phyloP scores from a whole-genome alignment of 1,140 invertebrate genomes.

The Papilio polytes region DNA sequence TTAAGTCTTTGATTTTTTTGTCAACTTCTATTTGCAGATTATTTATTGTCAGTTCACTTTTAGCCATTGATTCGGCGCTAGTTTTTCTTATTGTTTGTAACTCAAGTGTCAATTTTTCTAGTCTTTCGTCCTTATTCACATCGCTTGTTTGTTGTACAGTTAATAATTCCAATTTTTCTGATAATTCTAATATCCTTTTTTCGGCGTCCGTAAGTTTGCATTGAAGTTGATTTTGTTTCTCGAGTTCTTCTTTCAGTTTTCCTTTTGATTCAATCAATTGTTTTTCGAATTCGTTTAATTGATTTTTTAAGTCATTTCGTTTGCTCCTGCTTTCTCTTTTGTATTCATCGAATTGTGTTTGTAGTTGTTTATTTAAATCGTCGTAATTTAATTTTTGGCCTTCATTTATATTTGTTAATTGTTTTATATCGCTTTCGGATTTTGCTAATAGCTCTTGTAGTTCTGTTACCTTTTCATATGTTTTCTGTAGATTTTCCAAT shows the following conservation, averaged over 20 bases:
- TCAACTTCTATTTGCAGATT: conserved; percentile 66
- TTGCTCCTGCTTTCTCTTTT: conserved; percentile 77
- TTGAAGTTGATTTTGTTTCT: conserved; percentile 77
- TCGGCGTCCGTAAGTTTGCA: conserved; percentile 70
- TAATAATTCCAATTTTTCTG: conserved; percentile 75
- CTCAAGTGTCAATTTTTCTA: conserved; percentile 77
- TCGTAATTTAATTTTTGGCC: conserved; percentile 80
- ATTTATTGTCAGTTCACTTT: conserved; percentile 71
- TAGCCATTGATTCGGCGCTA: conserved; percentile 66
- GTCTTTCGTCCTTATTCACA: conserved; percentile 69
- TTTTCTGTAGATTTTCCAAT: conserved; percentile 80
- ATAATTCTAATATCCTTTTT: conserved; percentile 69
- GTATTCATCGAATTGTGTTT: conserved; percentile 73
- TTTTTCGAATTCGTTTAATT: conserved; percentile 74
- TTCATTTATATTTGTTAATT: conserved; percentile 77
- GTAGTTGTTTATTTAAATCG: conserved; percentile 79
- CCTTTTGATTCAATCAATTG: conserved; percentile 77
- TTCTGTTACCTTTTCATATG: conserved; percentile 80
- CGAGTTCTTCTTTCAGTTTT: conserved; percentile 79
- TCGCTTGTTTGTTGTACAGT: conserved; percentile 70
- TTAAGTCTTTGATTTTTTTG: conserved; percentile 68
- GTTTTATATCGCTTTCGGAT: conserved; percentile 78
- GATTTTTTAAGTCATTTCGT: conserved; percentile 71
- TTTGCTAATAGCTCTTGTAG: conserved; percentile 76
- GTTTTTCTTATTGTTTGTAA: conserved; percentile 72